Evolutionary conservation across 2,113 vertebrate genomes (phyloP).

Genomic region (Prinia subflava): DNA sequence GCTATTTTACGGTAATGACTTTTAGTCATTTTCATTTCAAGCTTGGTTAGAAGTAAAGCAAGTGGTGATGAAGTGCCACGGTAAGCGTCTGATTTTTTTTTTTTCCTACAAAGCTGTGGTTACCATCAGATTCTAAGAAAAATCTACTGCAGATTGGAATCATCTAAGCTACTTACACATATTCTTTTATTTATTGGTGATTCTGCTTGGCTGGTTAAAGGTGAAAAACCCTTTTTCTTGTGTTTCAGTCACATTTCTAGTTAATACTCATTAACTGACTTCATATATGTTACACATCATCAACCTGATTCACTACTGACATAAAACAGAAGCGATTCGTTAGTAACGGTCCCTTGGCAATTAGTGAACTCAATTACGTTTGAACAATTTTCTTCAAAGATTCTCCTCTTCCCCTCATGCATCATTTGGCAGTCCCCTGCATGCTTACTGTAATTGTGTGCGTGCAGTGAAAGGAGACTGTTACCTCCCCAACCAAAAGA

Average conservation of each 20-base stretch:
- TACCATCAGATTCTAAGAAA: conserved; percentile 59
- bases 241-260: conserved; percentile 52
- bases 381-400: conserved; percentile 61
- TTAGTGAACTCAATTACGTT: conserved; percentile 55
- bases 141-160: conserved; percentile 57
- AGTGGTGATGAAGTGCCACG: conserved; percentile 5
- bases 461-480: conserved; percentile 49
- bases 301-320: conserved; percentile 60
- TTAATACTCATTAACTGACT: conserved; percentile 55
- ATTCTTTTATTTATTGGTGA: conserved; percentile 37
- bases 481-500: conserved; percentile 29
- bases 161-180: conserved; percentile 37
- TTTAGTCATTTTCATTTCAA: conserved; percentile 35
- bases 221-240: conserved; percentile 23
- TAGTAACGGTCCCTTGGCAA: conserved; percentile 53
- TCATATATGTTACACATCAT: conserved; percentile 51
- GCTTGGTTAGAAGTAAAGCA: conserved; percentile 13
- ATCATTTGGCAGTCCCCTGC: conserved; percentile 33
- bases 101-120: conserved; percentile 38
- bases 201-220: conserved; percentile 24
- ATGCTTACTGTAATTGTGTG: conserved; percentile 56
- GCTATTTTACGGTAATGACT: conserved; percentile 42
- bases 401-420: conserved; percentile 24
- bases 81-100: conserved; percentile 30
- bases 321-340: conserved; percentile 62